Base-by-base conservation (phyloP, 2,113 vertebrate species). In the Saccopteryx leptura region DNA sequence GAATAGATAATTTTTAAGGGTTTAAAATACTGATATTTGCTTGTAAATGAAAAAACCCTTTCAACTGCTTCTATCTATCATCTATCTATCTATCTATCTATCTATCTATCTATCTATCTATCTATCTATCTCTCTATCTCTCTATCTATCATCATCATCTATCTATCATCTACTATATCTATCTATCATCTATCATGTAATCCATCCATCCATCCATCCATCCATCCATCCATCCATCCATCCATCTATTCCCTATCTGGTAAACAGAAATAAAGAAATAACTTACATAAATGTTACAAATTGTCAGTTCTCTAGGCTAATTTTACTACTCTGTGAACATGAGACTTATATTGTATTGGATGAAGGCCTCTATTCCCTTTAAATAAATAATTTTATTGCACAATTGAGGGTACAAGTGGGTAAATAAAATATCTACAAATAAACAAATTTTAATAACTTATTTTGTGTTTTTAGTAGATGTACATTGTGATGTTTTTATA, bases 1-100 rank as follows among this genome's bases (percentile, higher is more conserved):
- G 11, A 72, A 23, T 50, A 89, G 61, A 24, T 78, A 96, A 61
- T 4, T 80, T 63, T 83, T 72, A 91, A 54, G 54, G 28, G n/a
- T 87, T 39, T 76, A 74, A 94, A 93, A 95, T 85, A 56, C 39
- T 88, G n/a, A 81, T 3, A 4, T 92, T 94, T 90, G 50, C 46
- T 81, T 95, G 0, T 61, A 93, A 94, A 65, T 84, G 66, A 85
- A 81, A 81, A 90, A 91, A 76, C 63, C 24, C 23, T 46, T 96
- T 58, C 33, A 89, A 5, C 68, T 88, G 21, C 24, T 33, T 48
- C 3, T 9, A 4, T 24, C 2, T 85, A 1, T 39, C 1, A 9
- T 48, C 4, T 12, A 3, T 24, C 2, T 71, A 3, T 46, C 69
- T 23, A 18, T 69, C 66, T 69, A 33, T 69, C 66, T 69, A 21